phyloP scores from a whole-genome alignment of 1,140 invertebrate genomes.

The Battus philenor region DNA sequence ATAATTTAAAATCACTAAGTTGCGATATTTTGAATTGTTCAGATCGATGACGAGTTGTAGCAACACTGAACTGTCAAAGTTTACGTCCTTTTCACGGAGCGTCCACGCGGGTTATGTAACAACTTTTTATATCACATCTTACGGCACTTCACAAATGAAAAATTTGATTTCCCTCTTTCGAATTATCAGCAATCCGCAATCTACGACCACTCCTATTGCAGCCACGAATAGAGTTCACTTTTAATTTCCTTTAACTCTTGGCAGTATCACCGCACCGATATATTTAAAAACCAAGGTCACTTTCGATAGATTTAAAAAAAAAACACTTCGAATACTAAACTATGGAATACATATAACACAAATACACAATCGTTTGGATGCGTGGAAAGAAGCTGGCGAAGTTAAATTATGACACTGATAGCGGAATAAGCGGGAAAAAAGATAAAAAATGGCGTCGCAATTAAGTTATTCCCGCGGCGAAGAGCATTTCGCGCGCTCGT shows the following conservation, averaged over 20 bases:
- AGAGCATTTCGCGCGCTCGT: constrained; percentile 38
- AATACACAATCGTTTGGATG: constrained; percentile 2
- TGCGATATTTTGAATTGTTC: neutral
- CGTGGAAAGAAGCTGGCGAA: constrained; percentile 26
- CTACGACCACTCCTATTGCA: constrained; percentile 19
- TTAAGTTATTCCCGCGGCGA: constrained; percentile 46
- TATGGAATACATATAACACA: too few relatives aligned
- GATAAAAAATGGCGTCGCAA: constrained; percentile 22
- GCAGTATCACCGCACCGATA: constrained; percentile 17
- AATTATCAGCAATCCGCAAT: too few relatives aligned
- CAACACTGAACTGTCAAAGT: neutral
- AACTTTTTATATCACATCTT: too few relatives aligned
- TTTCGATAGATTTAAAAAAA: constrained; percentile 22
- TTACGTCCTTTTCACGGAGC: neutral
- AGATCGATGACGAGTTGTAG: neutral
- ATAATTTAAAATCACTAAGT: too few relatives aligned
- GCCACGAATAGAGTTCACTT: constrained; percentile 27
- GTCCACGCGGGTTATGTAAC: too few relatives aligned
- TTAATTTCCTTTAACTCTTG: constrained; percentile 32
- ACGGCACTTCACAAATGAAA: too few relatives aligned
- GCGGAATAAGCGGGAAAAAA: constrained; percentile 23
- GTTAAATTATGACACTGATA: constrained; percentile 25
- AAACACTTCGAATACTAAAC: constrained; percentile 15
- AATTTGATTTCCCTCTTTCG: too few relatives aligned
- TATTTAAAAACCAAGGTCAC: constrained; percentile 31